Evolutionary conservation across 2,888 invertebrate genomes (phyloP).

Genomic region (Hydropsyche betteni): DNA sequence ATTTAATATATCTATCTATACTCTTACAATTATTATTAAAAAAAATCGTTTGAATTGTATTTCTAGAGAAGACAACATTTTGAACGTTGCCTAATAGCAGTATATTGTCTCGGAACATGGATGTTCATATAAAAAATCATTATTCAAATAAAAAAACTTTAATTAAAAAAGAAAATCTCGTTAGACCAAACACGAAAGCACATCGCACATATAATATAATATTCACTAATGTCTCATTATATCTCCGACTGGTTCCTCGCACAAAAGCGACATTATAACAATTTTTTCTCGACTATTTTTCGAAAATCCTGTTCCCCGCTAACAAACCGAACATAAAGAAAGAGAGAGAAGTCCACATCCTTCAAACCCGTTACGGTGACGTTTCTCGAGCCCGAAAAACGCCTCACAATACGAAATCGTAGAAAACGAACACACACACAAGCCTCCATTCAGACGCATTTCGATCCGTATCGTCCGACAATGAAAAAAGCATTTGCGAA

Average conservation of each 20-base stretch:
- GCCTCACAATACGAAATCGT: not conserved
- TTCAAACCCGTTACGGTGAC: constrained; percentile 18
- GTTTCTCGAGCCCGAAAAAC: not conserved
- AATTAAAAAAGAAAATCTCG: not conserved
- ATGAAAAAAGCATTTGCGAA: constrained; percentile 48
- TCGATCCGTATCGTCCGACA: constrained; percentile 41
- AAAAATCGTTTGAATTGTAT: no score
- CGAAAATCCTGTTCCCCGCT: constrained; percentile 16
- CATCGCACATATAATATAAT: constrained; percentile 18
- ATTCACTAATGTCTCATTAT: constrained; percentile 29
- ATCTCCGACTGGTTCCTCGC: constrained; percentile 19
- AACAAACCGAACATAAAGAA: not conserved
- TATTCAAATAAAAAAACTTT: not conserved
- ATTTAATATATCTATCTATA: no score
- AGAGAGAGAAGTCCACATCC: not conserved
- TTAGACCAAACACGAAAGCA: not conserved
- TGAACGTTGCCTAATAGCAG: no score
- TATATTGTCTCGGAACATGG: no score
- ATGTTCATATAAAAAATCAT: not conserved
- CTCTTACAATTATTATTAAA: no score
- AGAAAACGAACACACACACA: not conserved
- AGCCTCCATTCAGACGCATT: constrained; percentile 38
- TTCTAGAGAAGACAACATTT: no score
- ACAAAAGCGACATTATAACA: constrained; percentile 29
- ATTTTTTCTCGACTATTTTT: not conserved